phyloP scores from a whole-genome alignment of 2,888 invertebrate species.

The Phlogophora meticulosa region DNA sequence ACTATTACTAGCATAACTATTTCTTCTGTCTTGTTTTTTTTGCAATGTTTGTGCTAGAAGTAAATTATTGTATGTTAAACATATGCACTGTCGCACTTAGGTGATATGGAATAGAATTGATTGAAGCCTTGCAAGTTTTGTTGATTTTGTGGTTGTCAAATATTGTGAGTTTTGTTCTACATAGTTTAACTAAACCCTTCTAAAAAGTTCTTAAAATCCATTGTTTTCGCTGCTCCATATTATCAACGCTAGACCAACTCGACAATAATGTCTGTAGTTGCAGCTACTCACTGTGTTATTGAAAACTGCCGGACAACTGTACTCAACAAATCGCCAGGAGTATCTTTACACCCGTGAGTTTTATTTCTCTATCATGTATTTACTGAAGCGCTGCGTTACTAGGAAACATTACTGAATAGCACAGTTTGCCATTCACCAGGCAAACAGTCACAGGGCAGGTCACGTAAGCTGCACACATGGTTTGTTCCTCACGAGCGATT shows the following conservation, averaged over 20 bases:
- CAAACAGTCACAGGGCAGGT: not conserved
- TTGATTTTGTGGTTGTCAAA: constrained; percentile 4
- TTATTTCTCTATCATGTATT: not conserved
- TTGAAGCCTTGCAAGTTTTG: constrained; percentile 5
- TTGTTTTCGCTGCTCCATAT: not conserved
- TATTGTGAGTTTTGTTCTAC: not conserved
- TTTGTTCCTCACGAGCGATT: not conserved
- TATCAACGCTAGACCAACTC: not conserved
- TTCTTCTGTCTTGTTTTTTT: not conserved
- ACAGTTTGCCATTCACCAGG: not conserved
- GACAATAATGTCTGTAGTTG: constrained; percentile 65
- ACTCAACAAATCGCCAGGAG: constrained; percentile 79
- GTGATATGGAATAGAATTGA: no score
- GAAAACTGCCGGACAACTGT: constrained; percentile 81
- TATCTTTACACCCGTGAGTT: constrained; percentile 82
- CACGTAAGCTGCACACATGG: not conserved
- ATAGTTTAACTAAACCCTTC: not conserved
- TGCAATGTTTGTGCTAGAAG: not conserved
- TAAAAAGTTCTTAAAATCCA: not conserved
- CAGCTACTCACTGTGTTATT: constrained; percentile 78
- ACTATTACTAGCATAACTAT: not conserved
- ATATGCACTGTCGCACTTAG: not conserved
- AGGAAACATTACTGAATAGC: no score
- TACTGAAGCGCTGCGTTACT: not conserved
- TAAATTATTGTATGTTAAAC: not conserved